Percentiles rank a stretch among this genome's conserved stretches.
Evolutionary conservation across 1,140 invertebrate genomes (phyloP).

Genomic region (Drosophila bifasciata): DNA sequence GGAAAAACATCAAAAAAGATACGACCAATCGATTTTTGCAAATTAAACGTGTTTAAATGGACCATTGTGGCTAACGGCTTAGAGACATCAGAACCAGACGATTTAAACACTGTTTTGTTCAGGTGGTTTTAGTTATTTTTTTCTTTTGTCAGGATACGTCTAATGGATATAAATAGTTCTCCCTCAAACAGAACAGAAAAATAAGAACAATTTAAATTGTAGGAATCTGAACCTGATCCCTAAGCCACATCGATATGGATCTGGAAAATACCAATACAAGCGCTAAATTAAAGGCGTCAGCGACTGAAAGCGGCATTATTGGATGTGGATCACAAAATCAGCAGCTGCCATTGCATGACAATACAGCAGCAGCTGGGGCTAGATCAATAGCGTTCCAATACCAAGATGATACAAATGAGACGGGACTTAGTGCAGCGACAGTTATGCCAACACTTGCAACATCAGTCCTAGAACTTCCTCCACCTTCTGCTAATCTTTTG

Average conservation of each 20-base stretch:
- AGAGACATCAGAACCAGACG: slow-evolving; percentile 10
- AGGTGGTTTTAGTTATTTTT: slow-evolving; percentile 1
- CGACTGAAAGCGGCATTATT: slow-evolving; percentile 29
- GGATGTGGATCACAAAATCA: slow-evolving; percentile 29
- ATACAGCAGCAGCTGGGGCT: slow-evolving; percentile 2
- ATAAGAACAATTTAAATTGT: too few relatives aligned
- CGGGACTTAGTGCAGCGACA: not conserved
- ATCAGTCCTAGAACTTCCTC: slow-evolving; percentile 29
- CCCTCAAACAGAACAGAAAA: slow-evolving; percentile 15
- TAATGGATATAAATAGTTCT: slow-evolving; percentile 34
- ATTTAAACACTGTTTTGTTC: slow-evolving; percentile 30
- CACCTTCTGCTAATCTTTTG: slow-evolving; percentile 12
- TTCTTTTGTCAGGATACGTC: slow-evolving; percentile 2
- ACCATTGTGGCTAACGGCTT: not conserved
- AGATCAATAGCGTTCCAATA: too few relatives aligned
- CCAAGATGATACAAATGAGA: slow-evolving; percentile 25
- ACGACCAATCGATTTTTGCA: slow-evolving; percentile 45
- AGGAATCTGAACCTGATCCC: not conserved
- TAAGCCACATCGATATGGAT: slow-evolving; percentile 38
- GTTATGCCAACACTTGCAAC: not conserved
- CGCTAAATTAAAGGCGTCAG: slow-evolving; percentile 41
- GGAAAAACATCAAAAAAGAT: slow-evolving; percentile 16
- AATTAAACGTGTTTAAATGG: slow-evolving; percentile 9
- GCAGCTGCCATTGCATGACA: slow-evolving; percentile 22
- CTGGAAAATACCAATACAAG: slow-evolving; percentile 55